phyloP scores from a whole-genome alignment of 1,140 invertebrate species.

The Dinoponera quadriceps region DNA sequence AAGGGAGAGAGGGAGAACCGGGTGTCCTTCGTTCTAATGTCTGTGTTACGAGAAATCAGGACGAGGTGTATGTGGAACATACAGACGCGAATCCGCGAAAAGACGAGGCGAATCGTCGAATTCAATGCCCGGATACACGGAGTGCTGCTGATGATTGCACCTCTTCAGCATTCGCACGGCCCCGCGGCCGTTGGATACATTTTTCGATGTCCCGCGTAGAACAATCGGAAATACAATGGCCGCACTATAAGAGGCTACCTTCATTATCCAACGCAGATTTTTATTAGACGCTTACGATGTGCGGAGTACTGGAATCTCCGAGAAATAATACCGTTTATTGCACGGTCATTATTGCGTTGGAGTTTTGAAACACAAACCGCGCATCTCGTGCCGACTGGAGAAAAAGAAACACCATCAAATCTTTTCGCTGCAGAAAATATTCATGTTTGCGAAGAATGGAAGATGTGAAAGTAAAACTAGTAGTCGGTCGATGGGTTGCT shows the following conservation, averaged over 20 bases:
- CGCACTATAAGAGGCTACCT: neutral
- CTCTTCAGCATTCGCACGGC: conserved; percentile 45
- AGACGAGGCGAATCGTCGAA: conserved; percentile 63
- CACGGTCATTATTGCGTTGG: neutral
- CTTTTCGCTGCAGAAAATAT: conserved; percentile 46
- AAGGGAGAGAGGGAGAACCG: no score
- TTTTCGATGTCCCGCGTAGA: conserved; percentile 27
- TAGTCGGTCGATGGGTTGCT: neutral
- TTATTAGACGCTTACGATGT: neutral
- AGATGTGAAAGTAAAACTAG: conserved; percentile 47
- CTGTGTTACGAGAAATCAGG: conserved; percentile 45
- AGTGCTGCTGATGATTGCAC: conserved; percentile 74
- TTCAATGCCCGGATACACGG: conserved; percentile 80
- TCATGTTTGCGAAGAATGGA: conserved; percentile 29
- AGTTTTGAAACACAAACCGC: neutral
- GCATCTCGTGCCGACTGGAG: conserved; percentile 9
- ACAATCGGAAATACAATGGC: conserved; percentile 16
- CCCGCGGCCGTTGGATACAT: conserved; percentile 40
- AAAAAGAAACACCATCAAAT: conserved; percentile 45
- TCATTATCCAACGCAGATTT: conserved; percentile 10
- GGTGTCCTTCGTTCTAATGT: conserved; percentile 14
- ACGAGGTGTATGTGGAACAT: conserved; percentile 46
- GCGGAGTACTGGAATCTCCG: neutral
- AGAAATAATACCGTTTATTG: neutral
- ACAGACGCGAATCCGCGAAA: conserved; percentile 26